These are phyloP conservation scores for Connochaetes taurinus DNA, from an alignment of 2,113 vertebrate species.

Conservation along the genomic window DNA sequence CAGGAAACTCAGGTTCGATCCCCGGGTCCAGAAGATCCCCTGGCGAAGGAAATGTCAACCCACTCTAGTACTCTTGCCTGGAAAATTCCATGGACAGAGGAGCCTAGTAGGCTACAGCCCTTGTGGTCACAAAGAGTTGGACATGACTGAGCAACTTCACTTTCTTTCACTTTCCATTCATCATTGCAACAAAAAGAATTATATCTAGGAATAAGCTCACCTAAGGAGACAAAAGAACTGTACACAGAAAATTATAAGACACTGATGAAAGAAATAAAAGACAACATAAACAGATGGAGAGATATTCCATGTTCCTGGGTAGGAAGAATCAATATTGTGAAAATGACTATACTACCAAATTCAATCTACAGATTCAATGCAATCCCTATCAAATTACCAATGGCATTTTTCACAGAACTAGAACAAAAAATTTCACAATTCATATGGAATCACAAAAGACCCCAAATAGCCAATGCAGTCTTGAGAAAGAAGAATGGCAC, in stretches of 20 bases:
- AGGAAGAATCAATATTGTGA: neutral
- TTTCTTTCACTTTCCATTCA: neutral
- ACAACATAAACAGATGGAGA: neutral
- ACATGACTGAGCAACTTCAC: neutral
- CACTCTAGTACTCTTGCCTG: neutral
- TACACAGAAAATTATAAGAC: neutral
- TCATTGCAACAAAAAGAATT: neutral
- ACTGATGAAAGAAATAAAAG: neutral
- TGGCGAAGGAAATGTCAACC: neutral
- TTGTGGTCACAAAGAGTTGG: neutral
- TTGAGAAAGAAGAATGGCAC: neutral
- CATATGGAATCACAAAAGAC: neutral
- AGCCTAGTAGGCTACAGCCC: neutral
- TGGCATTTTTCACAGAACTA: neutral
- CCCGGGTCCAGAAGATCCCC: rapidly evolving
- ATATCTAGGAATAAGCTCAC: neutral
- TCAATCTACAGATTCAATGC: neutral
- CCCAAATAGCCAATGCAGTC: neutral
- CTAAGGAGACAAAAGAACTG: neutral
- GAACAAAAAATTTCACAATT: neutral
- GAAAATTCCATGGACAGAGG: neutral
- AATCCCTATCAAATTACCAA: neutral
- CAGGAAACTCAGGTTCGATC: neutral
- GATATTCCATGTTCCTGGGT: neutral
- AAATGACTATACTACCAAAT: neutral